A percentile compares a stretch with the other conserved stretches of the same genome.
Conservation (phyloP, 2,797 vertebrate genomes). For the Hoplostethus mediterraneus region DNA sequence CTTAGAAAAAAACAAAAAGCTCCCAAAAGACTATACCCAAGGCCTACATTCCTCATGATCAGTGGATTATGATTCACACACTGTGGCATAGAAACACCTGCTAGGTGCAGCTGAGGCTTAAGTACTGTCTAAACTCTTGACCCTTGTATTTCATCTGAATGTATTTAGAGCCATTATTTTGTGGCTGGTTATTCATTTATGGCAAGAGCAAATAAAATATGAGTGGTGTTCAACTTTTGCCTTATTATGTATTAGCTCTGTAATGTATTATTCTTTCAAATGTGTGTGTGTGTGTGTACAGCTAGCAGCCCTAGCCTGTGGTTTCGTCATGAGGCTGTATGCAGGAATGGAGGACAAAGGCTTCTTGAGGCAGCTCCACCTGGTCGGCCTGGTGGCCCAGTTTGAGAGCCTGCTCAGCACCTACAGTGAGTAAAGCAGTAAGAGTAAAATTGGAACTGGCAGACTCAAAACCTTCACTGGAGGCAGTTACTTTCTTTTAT, state of each 20-base stretch:
- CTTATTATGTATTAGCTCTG: not conserved
- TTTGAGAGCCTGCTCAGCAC: conserved; percentile 98
- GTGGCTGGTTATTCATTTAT: conserved; percentile 9
- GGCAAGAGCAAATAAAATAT: not conserved
- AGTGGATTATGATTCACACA: not conserved
- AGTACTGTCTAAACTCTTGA: no score
- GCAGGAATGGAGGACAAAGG: conserved; percentile 91
- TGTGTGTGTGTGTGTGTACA: conserved; percentile 62
- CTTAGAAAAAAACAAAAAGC: no score
- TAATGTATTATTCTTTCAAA: conserved; percentile 5
- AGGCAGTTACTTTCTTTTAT: not conserved
- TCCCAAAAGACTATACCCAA: not conserved
- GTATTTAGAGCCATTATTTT: no score
- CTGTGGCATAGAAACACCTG: no score
- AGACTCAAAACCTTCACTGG: not conserved
- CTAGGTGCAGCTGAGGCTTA: not conserved
- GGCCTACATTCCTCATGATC: not conserved
- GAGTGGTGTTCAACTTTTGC: not conserved
- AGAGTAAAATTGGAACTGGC: not conserved
- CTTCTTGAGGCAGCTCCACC: conserved; percentile 94
- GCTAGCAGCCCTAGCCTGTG: conserved; percentile 95
- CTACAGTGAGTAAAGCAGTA: conserved; percentile 90
- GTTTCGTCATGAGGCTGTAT: conserved; percentile 93
- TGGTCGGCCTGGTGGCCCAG: conserved; percentile 93
- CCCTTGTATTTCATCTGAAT: no score